Conservation (phyloP, 1,140 invertebrate genomes). For the Harlomillsia oculata region DNA sequence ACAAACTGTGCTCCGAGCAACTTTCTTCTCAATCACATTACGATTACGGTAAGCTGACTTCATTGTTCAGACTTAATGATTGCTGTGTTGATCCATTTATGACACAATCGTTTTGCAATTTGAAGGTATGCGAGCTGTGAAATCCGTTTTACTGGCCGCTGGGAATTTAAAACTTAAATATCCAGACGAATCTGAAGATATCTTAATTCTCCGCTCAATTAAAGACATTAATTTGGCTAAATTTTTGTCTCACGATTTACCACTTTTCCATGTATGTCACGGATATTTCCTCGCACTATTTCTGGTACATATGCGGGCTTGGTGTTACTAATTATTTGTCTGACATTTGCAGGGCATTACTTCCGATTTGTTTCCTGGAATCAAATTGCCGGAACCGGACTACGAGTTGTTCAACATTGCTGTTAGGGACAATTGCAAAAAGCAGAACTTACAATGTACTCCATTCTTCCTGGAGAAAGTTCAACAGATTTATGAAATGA, state of each 20-base stretch:
- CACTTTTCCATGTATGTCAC: constrained; percentile 60
- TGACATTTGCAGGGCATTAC: constrained; percentile 63
- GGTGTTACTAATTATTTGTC: background rate
- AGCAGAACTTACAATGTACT: constrained; percentile 70
- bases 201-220: constrained; percentile 74
- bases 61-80: too few relatives aligned
- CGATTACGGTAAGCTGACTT: constrained; percentile 70
- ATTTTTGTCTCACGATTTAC: constrained; percentile 76
- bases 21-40: constrained; percentile 91
- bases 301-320: background rate
- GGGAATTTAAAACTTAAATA: constrained; percentile 82
- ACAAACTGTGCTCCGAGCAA: constrained; percentile 86
- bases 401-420: constrained; percentile 52
- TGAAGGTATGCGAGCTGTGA: constrained; percentile 70
- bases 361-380: constrained; percentile 80
- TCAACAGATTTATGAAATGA: constrained; percentile 91
- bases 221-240: constrained; percentile 90
- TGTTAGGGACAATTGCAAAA: constrained; percentile 55
- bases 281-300: background rate
- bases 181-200: constrained; percentile 70
- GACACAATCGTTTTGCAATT: background rate
- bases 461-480: constrained; percentile 80
- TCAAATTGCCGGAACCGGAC: constrained; percentile 62
- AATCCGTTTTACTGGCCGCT: constrained; percentile 79
- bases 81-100: background rate